A percentile compares a stretch with the other conserved stretches of the same genome.
phyloP scores from a whole-genome alignment of 2,113 vertebrate species.

The Lasiurus cinereus region DNA sequence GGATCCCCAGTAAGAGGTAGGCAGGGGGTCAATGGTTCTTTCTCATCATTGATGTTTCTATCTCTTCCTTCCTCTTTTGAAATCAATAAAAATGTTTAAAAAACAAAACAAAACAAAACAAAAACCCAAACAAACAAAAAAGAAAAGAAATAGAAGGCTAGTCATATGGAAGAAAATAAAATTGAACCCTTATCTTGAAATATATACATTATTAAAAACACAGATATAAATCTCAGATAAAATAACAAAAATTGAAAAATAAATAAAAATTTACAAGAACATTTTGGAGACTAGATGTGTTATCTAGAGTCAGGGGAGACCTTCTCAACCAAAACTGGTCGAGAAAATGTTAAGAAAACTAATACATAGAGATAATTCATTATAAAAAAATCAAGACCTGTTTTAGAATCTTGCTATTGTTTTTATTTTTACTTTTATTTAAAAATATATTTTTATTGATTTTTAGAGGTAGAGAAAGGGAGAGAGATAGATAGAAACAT shows the following conservation, averaged over 20 bases:
- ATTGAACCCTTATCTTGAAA: neutral
- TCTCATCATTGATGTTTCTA: no score
- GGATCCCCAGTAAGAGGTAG: no score
- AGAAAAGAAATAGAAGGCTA: neutral
- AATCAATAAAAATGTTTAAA: no score
- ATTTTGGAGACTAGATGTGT: neutral
- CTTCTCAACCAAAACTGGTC: neutral
- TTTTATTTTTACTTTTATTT: neutral
- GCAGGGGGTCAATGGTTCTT: no score
- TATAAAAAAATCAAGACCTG: neutral
- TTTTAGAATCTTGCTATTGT: neutral
- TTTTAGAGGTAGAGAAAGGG: no score
- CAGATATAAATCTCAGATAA: neutral
- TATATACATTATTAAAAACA: neutral
- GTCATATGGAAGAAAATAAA: neutral
- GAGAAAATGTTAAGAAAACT: conserved; percentile 6
- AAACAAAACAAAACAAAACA: no score
- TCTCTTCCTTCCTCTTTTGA: no score
- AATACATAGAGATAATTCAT: neutral
- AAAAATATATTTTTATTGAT: no score
- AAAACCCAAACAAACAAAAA: neutral
- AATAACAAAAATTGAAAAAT: neutral
- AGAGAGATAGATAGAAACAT: no score
- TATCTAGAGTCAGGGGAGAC: neutral
- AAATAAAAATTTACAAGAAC: conserved; percentile 16